Evolutionary conservation across 2,113 vertebrate species (phyloP).

Genomic region (Epinephelus lanceolatus): DNA sequence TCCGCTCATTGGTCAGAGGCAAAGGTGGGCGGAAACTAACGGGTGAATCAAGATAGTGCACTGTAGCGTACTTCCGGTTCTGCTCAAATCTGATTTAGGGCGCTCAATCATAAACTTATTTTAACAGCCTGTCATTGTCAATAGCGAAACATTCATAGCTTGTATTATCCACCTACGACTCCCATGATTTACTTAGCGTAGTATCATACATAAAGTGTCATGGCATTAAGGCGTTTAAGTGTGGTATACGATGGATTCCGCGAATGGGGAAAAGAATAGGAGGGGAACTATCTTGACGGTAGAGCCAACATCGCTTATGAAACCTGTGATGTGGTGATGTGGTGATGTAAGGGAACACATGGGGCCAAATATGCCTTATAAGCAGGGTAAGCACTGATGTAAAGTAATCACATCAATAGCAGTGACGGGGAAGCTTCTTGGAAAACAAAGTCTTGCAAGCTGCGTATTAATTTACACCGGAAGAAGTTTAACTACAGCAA

Average conservation of each 20-base stretch:
- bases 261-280: background rate
- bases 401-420: background rate
- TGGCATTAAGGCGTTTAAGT: background rate
- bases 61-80: constrained; percentile 34
- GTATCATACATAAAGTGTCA: accelerated
- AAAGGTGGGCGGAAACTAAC: constrained; percentile 5
- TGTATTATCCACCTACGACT: accelerated
- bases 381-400: background rate
- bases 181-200: background rate
- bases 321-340: background rate
- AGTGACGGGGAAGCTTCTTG: too few relatives aligned
- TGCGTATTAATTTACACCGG: too few relatives aligned
- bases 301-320: background rate
- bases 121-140: too few relatives aligned
- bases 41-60: background rate
- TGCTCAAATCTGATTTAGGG: background rate
- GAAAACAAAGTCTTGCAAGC: too few relatives aligned
- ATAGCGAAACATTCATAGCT: too few relatives aligned
- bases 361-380: background rate
- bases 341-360: constrained; percentile 1
- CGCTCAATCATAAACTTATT: background rate
- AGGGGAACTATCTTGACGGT: constrained; percentile 38
- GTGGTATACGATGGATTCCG: background rate
- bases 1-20: constrained; percentile 65
- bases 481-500: too few relatives aligned